A percentile compares a stretch with the other conserved stretches of the same genome.
phyloP scores from a whole-genome alignment of 1,140 invertebrate species.

The Batillaria attramentaria region DNA sequence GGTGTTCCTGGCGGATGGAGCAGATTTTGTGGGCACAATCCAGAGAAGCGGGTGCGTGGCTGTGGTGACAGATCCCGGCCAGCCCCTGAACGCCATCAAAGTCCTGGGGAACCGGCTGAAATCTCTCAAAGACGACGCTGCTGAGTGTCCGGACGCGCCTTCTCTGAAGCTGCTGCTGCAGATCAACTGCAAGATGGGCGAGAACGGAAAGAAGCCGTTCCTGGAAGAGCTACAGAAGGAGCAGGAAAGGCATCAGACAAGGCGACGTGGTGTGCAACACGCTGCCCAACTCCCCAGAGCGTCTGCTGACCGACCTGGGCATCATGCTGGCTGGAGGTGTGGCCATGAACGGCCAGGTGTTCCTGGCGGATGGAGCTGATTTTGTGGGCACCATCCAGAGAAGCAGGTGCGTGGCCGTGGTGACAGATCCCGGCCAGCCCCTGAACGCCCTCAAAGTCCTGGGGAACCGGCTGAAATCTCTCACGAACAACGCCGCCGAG shows the following conservation, averaged over 20 bases:
- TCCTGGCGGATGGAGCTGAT: too few species aligned
- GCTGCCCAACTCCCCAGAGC: too few species aligned
- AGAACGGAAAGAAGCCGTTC: neutral
- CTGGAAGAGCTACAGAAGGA: conserved; percentile 8
- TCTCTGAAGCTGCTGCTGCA: neutral
- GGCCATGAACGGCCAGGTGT: too few species aligned
- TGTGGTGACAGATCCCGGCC: neutral
- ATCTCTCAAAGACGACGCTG: neutral
- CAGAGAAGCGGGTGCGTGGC: neutral
- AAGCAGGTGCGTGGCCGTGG: neutral
- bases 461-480: neutral
- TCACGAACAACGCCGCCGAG: neutral
- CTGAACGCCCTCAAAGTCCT: neutral
- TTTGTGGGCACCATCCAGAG: neutral
- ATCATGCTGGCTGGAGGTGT: too few species aligned
- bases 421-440: neutral
- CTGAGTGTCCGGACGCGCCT: neutral
- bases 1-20: too few species aligned
- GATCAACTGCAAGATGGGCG: neutral
- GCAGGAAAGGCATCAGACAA: too few species aligned
- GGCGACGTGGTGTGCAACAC: too few species aligned
- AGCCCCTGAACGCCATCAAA: neutral
- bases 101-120: neutral
- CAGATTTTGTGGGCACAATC: neutral
- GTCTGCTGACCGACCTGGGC: too few species aligned